Base-by-base conservation (phyloP, 1,140 invertebrate species). In the Aphelenchoides fujianensis region DNA sequence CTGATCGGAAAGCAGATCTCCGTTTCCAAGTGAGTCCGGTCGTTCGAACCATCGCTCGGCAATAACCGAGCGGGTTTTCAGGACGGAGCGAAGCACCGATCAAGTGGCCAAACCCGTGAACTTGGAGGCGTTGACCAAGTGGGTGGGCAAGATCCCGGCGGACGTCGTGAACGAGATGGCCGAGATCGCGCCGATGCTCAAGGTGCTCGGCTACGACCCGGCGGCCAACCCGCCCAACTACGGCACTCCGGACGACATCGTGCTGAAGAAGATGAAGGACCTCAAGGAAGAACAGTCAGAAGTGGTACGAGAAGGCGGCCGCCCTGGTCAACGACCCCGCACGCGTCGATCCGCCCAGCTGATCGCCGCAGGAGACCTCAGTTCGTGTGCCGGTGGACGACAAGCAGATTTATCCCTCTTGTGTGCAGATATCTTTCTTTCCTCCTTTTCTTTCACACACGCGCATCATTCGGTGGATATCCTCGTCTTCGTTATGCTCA, bases 51-150 rank as follows among this genome's bases (percentile, higher is more conserved):
- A n/a, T n/a, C n/a, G n/a, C n/a, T n/a, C n/a, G 31, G 23, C 23
- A 23, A 59, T 59, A 23, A 7, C 5, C 55, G 34, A 30, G 7
- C 34, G 5, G 5, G 55, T 88, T 57, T 87, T n/a, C n/a, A 97
- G 94, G 86, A 92, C 95, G 77, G 95, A 98, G 86, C 89, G 94
- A 68, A 97, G 95, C 16, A 95, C 94, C 72, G 95, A 98, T 88
- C 95, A 98, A 88, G 95, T 98, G 63, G 93, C 97, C 83, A 97
- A 97, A 85, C 94, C 96, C 3, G 91, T 98, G 12, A 98, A 98
- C 88, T 86, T 94, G 70, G 94, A 98, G 86, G 95, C 95, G 5
- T 86, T 98, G 57, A 90, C 90, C 73, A 97, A 96, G 87, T 98
- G 96, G 96, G 94, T 96, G 37, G 93, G 92, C 37, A 88, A 91